phyloP scores from a whole-genome alignment of 2,797 vertebrate species.

The Acrossocheilus fasciatus region DNA sequence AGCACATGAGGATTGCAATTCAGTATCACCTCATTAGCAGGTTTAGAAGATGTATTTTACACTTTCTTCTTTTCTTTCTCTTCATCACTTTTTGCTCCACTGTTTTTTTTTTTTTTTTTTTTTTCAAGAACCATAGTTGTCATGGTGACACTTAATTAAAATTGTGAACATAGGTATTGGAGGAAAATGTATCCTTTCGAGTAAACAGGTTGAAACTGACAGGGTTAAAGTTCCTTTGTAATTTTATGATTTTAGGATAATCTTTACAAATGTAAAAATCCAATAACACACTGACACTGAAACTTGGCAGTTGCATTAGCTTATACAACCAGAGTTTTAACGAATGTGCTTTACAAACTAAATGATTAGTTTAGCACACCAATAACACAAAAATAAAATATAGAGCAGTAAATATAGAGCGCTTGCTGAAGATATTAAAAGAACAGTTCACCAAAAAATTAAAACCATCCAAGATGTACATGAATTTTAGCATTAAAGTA shows the following conservation, averaged over 20 bases:
- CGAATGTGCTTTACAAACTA: neutral
- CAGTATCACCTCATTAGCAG: slow-evolving; percentile 11
- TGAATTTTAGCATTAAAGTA: no score
- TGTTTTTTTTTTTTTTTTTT: neutral
- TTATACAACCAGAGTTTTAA: neutral
- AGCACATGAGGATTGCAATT: neutral
- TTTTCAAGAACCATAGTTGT: neutral
- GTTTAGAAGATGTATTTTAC: neutral
- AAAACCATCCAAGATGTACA: no score
- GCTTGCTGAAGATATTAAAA: no score
- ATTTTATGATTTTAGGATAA: neutral
- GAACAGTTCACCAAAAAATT: no score
- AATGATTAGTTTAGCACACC: neutral
- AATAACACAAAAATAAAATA: neutral
- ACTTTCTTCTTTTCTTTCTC: neutral
- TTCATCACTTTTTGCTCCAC: neutral
- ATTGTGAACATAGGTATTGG: slow-evolving; percentile 1
- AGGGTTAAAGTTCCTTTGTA: neutral
- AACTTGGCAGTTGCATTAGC: neutral
- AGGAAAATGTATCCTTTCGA: neutral
- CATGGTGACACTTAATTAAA: slow-evolving; percentile 2
- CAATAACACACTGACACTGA: neutral
- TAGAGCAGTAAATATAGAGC: neutral
- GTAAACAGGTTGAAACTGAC: neutral
- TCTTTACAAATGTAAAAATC: neutral